Conservation (phyloP, 2,888 invertebrate genomes). For the Drosophila suboccidentalis region DNA sequence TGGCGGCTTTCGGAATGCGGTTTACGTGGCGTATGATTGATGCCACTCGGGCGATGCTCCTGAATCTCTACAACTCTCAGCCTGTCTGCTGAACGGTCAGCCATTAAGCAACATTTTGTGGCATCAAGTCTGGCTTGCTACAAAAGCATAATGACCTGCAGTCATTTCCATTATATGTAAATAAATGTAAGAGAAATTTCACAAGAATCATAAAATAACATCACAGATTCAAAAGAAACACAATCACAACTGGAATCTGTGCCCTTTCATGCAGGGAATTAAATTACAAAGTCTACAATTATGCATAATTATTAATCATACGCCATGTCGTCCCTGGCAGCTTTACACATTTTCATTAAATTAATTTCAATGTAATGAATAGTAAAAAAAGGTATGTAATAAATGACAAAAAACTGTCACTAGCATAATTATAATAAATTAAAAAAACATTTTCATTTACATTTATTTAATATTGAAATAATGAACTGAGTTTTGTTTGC, state of each 20-base stretch:
- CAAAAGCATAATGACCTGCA: slow-evolving; percentile 20
- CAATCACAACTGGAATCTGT: slow-evolving; percentile 1
- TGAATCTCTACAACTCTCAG: slow-evolving; percentile 12
- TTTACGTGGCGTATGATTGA: slow-evolving; percentile 79
- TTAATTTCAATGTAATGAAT: slow-evolving; percentile 42
- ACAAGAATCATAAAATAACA: not conserved
- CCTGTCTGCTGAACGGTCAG: slow-evolving; percentile 23
- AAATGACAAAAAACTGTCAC: slow-evolving; percentile 29
- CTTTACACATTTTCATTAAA: slow-evolving; percentile 37
- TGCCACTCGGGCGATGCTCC: slow-evolving; percentile 55
- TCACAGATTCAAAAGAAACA: not conserved
- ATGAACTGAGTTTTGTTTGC: slow-evolving; percentile 16
- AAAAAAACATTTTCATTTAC: slow-evolving; percentile 14
- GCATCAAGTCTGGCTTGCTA: slow-evolving; percentile 24
- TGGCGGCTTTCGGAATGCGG: slow-evolving; percentile 79
- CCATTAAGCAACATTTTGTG: slow-evolving; percentile 60
- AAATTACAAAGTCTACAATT: slow-evolving; percentile 23
- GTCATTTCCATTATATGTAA: not conserved
- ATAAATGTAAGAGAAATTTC: not conserved
- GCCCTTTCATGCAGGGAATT: not conserved
- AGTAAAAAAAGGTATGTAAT: not conserved
- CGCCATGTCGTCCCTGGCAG: slow-evolving; percentile 11
- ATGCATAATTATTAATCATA: slow-evolving; percentile 64
- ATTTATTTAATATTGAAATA: slow-evolving; percentile 31
- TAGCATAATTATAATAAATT: slow-evolving; percentile 45